Conservation (phyloP, 2,888 invertebrate species). For the Cetonia aurata region DNA sequence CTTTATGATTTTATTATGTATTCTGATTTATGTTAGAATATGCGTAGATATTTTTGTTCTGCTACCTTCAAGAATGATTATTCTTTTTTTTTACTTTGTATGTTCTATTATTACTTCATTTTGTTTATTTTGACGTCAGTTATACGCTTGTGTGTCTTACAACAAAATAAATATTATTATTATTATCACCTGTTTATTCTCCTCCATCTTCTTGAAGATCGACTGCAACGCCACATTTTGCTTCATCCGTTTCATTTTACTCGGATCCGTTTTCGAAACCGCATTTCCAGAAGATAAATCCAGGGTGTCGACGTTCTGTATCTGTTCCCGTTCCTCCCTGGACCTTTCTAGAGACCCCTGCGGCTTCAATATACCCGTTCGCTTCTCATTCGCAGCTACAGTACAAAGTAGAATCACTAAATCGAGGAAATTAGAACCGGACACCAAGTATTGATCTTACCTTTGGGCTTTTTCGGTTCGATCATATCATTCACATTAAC, state of each 20-base stretch:
- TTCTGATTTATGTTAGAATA: too few relatives aligned
- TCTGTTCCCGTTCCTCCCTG: conserved; percentile 72
- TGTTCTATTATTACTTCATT: too few relatives aligned
- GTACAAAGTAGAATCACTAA: neutral
- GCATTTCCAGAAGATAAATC: conserved; percentile 46
- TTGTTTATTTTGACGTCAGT: too few relatives aligned
- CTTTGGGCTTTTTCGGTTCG: conserved; percentile 52
- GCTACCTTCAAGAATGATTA: too few relatives aligned
- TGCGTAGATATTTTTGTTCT: too few relatives aligned
- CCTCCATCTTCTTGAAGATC: conserved; percentile 79
- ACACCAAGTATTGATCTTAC: conserved; percentile 46
- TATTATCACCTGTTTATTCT: conserved; percentile 80
- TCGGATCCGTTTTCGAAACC: conserved; percentile 48
- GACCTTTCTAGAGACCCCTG: conserved; percentile 79
- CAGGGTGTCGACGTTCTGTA: conserved; percentile 24
- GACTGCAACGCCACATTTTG: conserved; percentile 87
- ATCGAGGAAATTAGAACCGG: neutral
- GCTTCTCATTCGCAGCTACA: conserved; percentile 55
- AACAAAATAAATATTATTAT: conserved; percentile 1
- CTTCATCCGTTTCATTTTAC: conserved; percentile 68
- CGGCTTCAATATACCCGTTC: conserved; percentile 76
- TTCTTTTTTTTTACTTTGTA: too few relatives aligned
- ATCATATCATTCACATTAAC: conserved; percentile 64
- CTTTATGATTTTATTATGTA: too few relatives aligned
- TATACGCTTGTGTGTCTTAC: too few relatives aligned